phyloP scores from a whole-genome alignment of 2,797 vertebrate species.

The Spondyliosoma cantharus region DNA sequence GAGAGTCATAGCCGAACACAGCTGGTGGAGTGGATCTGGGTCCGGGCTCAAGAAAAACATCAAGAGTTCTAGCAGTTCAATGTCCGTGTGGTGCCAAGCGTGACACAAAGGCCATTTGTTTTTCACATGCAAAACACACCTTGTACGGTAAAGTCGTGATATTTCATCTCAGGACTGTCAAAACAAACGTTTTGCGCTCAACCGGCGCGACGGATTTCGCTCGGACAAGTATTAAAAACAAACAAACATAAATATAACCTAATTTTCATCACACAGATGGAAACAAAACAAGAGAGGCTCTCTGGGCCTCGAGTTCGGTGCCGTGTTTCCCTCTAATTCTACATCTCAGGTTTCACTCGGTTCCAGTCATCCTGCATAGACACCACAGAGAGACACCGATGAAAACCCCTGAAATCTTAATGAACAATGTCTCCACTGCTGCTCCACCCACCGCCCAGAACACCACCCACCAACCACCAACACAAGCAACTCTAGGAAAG shows the following conservation, averaged over 20 bases:
- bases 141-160: slow-evolving; percentile 24
- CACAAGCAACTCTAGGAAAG: slow-evolving; percentile 78
- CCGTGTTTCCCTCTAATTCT: slow-evolving; percentile 54
- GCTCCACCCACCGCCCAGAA: slow-evolving; percentile 64
- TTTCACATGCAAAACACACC: slow-evolving; percentile 63
- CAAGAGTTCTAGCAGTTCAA: slow-evolving; percentile 56
- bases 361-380: slow-evolving; percentile 66
- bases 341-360: slow-evolving; percentile 74
- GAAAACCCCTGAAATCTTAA: slow-evolving; percentile 71
- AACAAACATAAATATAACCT: slow-evolving; percentile 25
- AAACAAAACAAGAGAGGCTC: slow-evolving; percentile 31
- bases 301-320: slow-evolving; percentile 22
- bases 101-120: slow-evolving; percentile 77
- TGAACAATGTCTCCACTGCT: slow-evolving; percentile 77
- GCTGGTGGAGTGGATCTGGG: slow-evolving; percentile 75
- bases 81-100: slow-evolving; percentile 66
- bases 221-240: slow-evolving; percentile 21
- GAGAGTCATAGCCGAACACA: slow-evolving; percentile 63
- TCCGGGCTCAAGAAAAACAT: slow-evolving; percentile 70
- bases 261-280: slow-evolving; percentile 9
- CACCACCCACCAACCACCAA: slow-evolving; percentile 72
- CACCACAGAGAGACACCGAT: slow-evolving; percentile 63
- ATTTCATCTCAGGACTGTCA: slow-evolving; percentile 21
- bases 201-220: slow-evolving; percentile 4
- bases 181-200: slow-evolving; percentile 11